Evolutionary conservation across 2,113 vertebrate genomes (phyloP).

Genomic region (Oxygymnocypris stewartii): DNA sequence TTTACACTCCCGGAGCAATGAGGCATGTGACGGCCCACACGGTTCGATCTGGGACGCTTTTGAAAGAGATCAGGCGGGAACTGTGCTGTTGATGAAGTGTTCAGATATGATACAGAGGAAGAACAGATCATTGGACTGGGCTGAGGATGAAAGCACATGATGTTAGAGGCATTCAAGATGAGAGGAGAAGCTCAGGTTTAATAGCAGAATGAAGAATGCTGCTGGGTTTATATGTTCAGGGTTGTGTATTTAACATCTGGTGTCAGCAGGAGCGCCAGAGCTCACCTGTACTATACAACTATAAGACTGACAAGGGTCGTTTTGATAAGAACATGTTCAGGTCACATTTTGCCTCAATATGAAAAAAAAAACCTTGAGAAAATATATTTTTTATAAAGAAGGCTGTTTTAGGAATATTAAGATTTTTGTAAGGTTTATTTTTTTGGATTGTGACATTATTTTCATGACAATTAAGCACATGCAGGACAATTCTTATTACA

Average conservation of each 20-base stretch:
- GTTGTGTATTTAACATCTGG: neutral
- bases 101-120: constrained; percentile 42
- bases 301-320: no score
- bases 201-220: neutral
- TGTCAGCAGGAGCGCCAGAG: neutral
- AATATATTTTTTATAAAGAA: no score
- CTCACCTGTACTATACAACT: neutral
- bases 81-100: constrained; percentile 33
- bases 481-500: no score
- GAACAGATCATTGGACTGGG: constrained; percentile 48
- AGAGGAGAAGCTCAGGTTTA: constrained; percentile 17
- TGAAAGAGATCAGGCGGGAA: constrained; percentile 29
- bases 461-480: no score
- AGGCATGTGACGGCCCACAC: constrained; percentile 50
- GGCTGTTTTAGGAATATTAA: no score
- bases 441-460: no score
- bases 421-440: no score
- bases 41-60: constrained; percentile 32
- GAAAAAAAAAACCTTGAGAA: no score
- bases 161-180: neutral
- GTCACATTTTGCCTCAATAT: no score
- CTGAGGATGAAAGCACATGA: constrained; percentile 51
- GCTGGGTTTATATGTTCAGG: constrained; percentile 1
- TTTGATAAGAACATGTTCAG: no score
- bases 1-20: neutral